These are phyloP conservation scores for Rousettus leschenaultii DNA, from an alignment of 2,113 vertebrate species.

Conservation along the genomic window DNA sequence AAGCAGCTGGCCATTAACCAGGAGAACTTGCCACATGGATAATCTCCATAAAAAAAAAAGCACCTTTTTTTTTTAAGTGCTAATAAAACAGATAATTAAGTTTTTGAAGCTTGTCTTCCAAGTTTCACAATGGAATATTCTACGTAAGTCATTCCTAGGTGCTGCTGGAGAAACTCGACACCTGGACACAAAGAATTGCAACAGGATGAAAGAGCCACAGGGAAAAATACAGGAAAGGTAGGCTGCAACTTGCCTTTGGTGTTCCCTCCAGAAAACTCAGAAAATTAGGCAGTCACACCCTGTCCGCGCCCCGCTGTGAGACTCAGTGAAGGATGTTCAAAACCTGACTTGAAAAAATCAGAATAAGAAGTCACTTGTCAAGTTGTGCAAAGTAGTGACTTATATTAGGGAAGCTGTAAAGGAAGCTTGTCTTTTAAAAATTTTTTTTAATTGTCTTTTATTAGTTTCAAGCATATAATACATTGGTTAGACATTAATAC, in stretches of 20 bases:
- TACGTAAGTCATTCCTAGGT: not conserved
- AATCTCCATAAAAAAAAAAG: not conserved
- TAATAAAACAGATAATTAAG: not conserved
- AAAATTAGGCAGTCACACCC: slow-evolving; percentile 38
- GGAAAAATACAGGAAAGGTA: not conserved
- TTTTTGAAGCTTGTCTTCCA: not conserved
- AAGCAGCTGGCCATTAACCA: not conserved
- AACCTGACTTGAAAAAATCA: not conserved
- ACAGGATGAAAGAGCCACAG: not conserved
- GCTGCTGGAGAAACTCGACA: not conserved
- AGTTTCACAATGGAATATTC: not conserved
- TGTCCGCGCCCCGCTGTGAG: not conserved
- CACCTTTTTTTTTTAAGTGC: not conserved
- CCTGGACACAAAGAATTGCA: not conserved
- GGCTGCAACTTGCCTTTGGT: not conserved
- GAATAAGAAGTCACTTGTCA: not conserved
- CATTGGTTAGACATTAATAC: no score
- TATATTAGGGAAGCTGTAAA: not conserved
- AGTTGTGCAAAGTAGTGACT: not conserved
- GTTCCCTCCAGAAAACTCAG: slow-evolving; percentile 22
- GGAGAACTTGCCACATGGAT: not conserved
- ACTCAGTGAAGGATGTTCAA: not conserved
- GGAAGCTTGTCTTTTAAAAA: no score
- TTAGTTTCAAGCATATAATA: no score
- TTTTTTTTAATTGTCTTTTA: no score